Conservation (phyloP, 92 coral and sea anemone species). For the Epizoanthus rinbou region DNA sequence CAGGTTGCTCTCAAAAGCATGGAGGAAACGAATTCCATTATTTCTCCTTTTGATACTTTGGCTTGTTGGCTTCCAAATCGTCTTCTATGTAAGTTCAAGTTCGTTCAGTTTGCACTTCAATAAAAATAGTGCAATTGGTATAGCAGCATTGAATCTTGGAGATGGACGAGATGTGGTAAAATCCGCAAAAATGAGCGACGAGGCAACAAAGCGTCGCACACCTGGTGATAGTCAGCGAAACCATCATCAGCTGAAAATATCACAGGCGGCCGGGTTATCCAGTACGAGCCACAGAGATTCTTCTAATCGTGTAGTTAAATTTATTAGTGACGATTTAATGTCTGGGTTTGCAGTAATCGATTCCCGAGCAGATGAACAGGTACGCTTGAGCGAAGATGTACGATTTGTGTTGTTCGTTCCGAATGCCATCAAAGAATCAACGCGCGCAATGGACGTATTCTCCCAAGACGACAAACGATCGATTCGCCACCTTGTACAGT, state of each 20-base stretch:
- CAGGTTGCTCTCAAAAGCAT: neutral
- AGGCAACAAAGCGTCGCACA: no score
- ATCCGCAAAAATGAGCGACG: no score
- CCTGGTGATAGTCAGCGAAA: no score
- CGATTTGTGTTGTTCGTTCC: constrained; percentile 14
- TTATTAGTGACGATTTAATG: neutral
- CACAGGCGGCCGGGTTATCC: neutral
- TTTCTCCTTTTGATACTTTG: constrained; percentile 8
- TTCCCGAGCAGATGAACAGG: neutral
- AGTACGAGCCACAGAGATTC: neutral
- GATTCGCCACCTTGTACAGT: constrained; percentile 8
- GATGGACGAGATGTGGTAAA: no score
- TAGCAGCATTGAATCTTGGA: neutral
- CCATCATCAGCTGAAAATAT: no score
- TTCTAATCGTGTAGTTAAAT: neutral
- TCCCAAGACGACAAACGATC: neutral
- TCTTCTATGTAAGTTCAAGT: neutral
- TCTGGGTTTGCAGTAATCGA: neutral
- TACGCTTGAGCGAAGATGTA: neutral
- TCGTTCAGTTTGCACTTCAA: neutral
- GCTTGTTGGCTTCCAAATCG: constrained; percentile 11
- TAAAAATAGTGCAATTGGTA: no score
- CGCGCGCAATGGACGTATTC: neutral
- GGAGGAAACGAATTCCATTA: constrained; percentile 8
- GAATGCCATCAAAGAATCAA: neutral